These are phyloP conservation scores for Diadema setosum DNA, from an alignment of 35 echinoderm and acorn worm species.

Conservation along the genomic window DNA sequence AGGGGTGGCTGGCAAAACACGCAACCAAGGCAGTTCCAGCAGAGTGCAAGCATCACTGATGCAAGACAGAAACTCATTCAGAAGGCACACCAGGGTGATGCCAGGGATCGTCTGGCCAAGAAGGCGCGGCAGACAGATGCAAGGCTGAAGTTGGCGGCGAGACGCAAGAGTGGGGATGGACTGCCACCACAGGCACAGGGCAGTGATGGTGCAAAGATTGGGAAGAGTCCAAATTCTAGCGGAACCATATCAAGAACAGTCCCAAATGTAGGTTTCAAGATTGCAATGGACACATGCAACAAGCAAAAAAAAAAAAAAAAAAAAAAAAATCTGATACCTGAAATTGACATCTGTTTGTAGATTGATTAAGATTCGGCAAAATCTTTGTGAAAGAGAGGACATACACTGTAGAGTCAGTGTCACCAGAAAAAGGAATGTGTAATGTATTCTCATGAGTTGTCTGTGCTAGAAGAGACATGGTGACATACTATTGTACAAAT, in stretches of 20 bases:
- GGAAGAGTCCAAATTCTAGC: neutral
- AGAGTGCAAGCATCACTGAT: constrained; percentile 23
- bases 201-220: neutral
- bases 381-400: no score
- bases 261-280: neutral
- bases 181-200: neutral
- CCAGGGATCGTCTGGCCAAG: constrained; percentile 46
- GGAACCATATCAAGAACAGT: neutral
- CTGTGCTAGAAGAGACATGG: no score
- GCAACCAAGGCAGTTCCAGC: constrained; percentile 2
- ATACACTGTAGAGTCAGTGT: no score
- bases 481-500: no score
- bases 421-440: no score
- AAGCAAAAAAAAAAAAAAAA: no score
- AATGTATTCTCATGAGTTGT: no score
- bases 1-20: neutral
- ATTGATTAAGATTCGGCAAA: no score
- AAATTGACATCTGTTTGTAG: no score
- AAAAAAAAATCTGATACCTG: no score
- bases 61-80: constrained; percentile 61
- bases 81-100: constrained; percentile 60
- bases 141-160: constrained; percentile 38
- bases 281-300: neutral
- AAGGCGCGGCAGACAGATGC: constrained; percentile 58
- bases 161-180: neutral